These are phyloP conservation scores for Cephus pulcher DNA, from an alignment of 2,888 invertebrate species.

Conservation along the genomic window DNA sequence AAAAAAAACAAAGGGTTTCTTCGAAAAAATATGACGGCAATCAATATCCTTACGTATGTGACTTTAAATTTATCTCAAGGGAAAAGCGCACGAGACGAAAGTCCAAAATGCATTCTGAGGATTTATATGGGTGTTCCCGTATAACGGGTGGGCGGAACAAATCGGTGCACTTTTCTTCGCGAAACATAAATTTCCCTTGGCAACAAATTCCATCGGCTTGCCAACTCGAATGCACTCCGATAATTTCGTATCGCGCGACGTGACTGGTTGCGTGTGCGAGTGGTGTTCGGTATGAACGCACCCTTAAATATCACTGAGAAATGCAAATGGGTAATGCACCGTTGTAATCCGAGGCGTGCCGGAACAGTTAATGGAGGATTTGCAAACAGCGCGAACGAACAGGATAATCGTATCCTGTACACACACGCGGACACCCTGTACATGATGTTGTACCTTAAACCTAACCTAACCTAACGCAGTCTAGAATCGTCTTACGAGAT, in stretches of 20 bases:
- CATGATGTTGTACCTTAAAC: not conserved
- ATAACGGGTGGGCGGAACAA: not conserved
- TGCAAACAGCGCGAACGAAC: not conserved
- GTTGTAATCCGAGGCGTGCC: not conserved
- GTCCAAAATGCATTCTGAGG: not conserved
- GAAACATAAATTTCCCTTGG: not conserved
- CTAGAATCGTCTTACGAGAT: not conserved
- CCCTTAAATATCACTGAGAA: not conserved
- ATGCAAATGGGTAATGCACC: not conserved
- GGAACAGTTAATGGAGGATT: not conserved
- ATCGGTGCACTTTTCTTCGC: not conserved
- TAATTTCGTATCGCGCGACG: not conserved
- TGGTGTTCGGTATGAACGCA: not conserved
- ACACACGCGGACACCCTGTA: not conserved
- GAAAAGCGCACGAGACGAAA: not conserved
- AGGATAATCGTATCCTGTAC: not conserved
- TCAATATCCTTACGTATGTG: not conserved
- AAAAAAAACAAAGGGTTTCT: not conserved
- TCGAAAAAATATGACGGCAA: not conserved
- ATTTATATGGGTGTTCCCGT: not conserved
- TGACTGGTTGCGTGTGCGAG: not conserved
- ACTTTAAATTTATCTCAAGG: not conserved
- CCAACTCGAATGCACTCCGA: not conserved
- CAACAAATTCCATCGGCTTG: not conserved
- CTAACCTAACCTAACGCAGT: not conserved